Base-by-base conservation (phyloP, 2,797 vertebrate genomes). In the Smutsia temminckii region DNA sequence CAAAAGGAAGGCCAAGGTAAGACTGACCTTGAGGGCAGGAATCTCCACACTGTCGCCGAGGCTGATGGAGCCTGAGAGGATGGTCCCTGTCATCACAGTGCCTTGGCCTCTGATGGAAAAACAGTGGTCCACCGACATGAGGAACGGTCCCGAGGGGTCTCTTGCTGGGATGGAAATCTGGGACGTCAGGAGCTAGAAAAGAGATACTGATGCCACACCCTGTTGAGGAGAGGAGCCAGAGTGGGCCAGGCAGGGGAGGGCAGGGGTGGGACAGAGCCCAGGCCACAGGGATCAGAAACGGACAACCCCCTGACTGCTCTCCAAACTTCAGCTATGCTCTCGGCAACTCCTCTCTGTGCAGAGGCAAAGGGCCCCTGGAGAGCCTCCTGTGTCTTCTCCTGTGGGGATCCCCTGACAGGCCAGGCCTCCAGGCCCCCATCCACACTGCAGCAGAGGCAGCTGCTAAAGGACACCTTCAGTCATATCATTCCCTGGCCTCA, bases 91-190 rank as follows among this genome's bases (percentile, higher is more conserved):
- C 99, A 99, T 99, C 98, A 99, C 99, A 0, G 99, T 99, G 97
- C 99, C 99, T 97, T 99, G 99, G 97, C 99, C 99, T 46, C 99
- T 99, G 98, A 99, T 99, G 96, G 99, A 99, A 98, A 99, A 99
- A 97, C 99, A 99, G 97, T 99, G 99, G 98, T 99, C 99, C 12
- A 99, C 99, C 23, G 99, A 99, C 99, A 99, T 99, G 77, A 99
- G 99, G 75, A 99, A 99, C 49, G 99, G 98, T 77, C 99, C 99
- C 0, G 98, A 98, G 2, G 99, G 98, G 97, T 99, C 99, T 98
- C 99, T 99, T 21, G 96, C 97, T n/a, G 99, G 99, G 97, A 99
- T 98, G 98, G 99, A 99, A 8, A 99, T 98, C 98, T 99, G 99
- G 89, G 99, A 98, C 97, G 99, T 99, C 98, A 99, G 98, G 97